Conservation (phyloP, 2,113 vertebrate genomes). For the Lonchura striata region DNA sequence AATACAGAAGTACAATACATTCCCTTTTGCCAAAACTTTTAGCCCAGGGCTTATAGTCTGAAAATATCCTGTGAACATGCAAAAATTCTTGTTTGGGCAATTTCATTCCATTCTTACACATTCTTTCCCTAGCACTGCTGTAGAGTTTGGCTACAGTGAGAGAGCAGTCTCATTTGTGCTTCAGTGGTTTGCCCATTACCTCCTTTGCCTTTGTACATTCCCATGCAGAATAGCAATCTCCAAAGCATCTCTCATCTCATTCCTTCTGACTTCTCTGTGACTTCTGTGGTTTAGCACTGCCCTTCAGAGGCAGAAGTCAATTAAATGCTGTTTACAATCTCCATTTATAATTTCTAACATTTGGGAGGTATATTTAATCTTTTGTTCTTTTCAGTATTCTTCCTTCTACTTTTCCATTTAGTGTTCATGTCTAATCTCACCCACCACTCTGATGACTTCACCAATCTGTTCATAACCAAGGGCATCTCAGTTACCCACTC, state of each 20-base stretch:
- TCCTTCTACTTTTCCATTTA: not conserved
- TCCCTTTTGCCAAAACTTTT: not conserved
- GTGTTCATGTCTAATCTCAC: not conserved
- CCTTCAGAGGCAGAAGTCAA: not conserved
- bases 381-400: not conserved
- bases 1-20: not conserved
- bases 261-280: not conserved
- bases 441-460: not conserved
- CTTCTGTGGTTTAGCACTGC: not conserved
- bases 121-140: not conserved
- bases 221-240: not conserved
- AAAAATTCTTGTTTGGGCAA: constrained; percentile 12
- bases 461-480: not conserved
- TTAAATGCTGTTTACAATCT: not conserved
- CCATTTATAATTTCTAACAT: not conserved
- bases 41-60: not conserved
- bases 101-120: not conserved
- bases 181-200: not conserved
- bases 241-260: not conserved
- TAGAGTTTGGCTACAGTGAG: not conserved
- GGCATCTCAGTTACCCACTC: not conserved
- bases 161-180: not conserved
- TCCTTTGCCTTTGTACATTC: not conserved
- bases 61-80: not conserved
- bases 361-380: fast-evolving